A percentile compares a stretch with the other conserved stretches of the same genome.
Conservation (phyloP, 2,888 invertebrate genomes). For the Thera britannica region DNA sequence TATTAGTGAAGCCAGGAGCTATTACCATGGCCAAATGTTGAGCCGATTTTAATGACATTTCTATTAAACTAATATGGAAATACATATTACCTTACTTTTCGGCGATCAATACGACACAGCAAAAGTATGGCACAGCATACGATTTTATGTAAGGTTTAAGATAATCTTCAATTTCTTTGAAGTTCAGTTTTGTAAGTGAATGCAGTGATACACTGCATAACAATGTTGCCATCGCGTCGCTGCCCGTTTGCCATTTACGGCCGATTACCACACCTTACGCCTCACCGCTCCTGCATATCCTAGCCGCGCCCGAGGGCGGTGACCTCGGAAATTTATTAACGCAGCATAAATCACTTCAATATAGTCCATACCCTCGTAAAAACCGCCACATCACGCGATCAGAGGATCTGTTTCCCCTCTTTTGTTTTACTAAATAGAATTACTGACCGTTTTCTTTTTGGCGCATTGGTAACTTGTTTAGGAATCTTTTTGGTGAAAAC, state of each 20-base stretch:
- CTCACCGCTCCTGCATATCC: conserved; percentile 55
- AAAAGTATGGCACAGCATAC: too few species aligned
- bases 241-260: conserved; percentile 25
- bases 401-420: conserved; percentile 56
- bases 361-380: conserved; percentile 54
- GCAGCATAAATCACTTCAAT: conserved; percentile 60
- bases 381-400: conserved; percentile 59
- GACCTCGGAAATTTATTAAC: conserved; percentile 76
- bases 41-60: too few species aligned
- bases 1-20: too few species aligned
- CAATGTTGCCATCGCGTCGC: conserved; percentile 22
- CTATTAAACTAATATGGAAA: too few species aligned
- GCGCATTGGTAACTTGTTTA: not conserved
- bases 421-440: conserved; percentile 54
- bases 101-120: too few species aligned
- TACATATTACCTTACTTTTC: too few species aligned
- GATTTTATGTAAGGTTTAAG: too few species aligned
- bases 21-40: too few species aligned
- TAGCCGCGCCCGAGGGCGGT: conserved; percentile 56
- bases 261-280: conserved; percentile 53
- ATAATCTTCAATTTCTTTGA: not conserved
- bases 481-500: not conserved
- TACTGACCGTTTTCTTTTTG: conserved; percentile 37
- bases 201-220: conserved; percentile 13
- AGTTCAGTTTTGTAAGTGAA: not conserved